Conservation (phyloP, 2,888 invertebrate genomes). For the Drosophila longiperda region DNA sequence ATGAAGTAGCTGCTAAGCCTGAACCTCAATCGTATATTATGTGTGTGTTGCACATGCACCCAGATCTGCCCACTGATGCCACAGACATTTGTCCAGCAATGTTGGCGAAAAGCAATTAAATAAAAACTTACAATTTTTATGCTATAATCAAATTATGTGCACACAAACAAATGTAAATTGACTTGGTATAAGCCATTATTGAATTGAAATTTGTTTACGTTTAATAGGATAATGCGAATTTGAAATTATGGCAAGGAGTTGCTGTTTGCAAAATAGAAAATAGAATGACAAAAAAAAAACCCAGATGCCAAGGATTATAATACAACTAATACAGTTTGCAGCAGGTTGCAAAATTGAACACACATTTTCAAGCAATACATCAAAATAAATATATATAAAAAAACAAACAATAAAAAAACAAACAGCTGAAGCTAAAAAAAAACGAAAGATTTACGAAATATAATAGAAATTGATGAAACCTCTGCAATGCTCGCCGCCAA, state of each 20-base stretch:
- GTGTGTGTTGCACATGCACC: neutral
- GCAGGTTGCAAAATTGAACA: conserved; percentile 30
- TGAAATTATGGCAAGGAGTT: neutral
- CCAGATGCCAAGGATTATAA: neutral
- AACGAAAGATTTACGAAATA: neutral
- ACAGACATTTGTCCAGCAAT: neutral
- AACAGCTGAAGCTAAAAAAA: conserved; percentile 1
- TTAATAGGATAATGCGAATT: neutral
- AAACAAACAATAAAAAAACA: neutral
- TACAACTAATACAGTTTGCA: neutral
- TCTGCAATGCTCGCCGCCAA: conserved; percentile 16
- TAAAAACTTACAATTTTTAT: neutral
- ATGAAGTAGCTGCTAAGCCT: conserved; percentile 10
- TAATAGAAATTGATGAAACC: conserved; percentile 32
- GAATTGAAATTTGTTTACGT: neutral
- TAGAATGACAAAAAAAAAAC: too few species aligned
- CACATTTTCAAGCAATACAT: too few species aligned
- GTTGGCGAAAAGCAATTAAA: neutral
- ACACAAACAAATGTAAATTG: neutral
- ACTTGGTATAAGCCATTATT: neutral
- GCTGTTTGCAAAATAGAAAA: neutral
- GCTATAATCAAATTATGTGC: neutral
- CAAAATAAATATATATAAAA: neutral
- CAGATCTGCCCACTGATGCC: neutral
- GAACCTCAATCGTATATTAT: conserved; percentile 6